Percentiles rank a stretch among this genome's conserved stretches.
These are phyloP conservation scores for Cheilosia soror DNA, from an alignment of 2,888 invertebrate genomes.

Conservation along the genomic window DNA sequence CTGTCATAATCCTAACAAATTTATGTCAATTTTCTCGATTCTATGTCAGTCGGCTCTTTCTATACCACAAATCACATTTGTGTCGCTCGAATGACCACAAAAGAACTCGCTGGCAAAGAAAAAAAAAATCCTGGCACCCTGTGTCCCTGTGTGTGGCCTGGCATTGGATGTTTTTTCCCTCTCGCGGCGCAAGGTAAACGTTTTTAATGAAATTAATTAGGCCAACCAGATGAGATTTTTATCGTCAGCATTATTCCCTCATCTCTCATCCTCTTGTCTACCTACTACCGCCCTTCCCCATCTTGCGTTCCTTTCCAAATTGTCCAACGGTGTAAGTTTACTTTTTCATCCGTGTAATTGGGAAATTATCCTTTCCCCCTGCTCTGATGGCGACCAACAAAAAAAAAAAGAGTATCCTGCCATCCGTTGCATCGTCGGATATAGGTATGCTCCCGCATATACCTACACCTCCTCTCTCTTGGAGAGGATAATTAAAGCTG, in stretches of 20 bases:
- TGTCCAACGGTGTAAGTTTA: slow-evolving; percentile 71
- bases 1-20: slow-evolving; percentile 24
- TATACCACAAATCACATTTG: slow-evolving; percentile 70
- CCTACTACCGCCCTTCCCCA: slow-evolving; percentile 1
- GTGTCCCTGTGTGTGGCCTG: slow-evolving; percentile 48
- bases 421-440: slow-evolving; percentile 62
- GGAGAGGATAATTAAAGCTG: slow-evolving; percentile 76
- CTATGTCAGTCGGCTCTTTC: slow-evolving; percentile 25
- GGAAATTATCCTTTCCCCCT: slow-evolving; percentile 66
- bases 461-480: slow-evolving; percentile 11
- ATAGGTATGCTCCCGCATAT: background rate
- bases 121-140: slow-evolving; percentile 23
- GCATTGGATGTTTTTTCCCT: slow-evolving; percentile 7
- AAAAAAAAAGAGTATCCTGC: slow-evolving; percentile 40
- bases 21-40: slow-evolving; percentile 58
- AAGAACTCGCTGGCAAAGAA: slow-evolving; percentile 26
- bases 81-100: slow-evolving; percentile 63
- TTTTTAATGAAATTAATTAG: slow-evolving; percentile 75
- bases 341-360: slow-evolving; percentile 75
- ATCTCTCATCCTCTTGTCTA: background rate
- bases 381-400: slow-evolving; percentile 17
- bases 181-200: slow-evolving; percentile 51
- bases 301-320: slow-evolving; percentile 18
- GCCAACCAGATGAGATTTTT: slow-evolving; percentile 75
- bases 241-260: slow-evolving; percentile 47